Base-by-base conservation (phyloP, 2,888 invertebrate species). In the Nephrotoma appendiculata region DNA sequence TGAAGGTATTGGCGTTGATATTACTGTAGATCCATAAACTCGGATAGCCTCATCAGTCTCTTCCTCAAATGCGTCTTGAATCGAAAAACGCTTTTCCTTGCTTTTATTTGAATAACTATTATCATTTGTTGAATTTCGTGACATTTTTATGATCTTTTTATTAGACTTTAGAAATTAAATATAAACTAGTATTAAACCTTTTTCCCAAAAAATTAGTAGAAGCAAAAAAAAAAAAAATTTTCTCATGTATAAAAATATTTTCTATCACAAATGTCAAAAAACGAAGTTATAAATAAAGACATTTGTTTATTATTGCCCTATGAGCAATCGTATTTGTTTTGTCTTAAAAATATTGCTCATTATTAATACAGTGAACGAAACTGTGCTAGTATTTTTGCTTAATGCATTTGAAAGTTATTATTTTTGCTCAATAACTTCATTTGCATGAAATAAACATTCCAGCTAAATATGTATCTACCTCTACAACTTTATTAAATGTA, bases 1-100 rank as follows among this genome's bases (percentile, higher is more conserved):
- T 86, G 93, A 93, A 88, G 93, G 93, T 89, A 95, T 92, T 89
- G 95, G 95, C 88, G 95, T 94, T 89, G 95, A 93, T 91, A 95
- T 95, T 88, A 94, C 94, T 86, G 95, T 95, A 86, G 96, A 94
- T 86, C 96, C 96, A 91, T 96, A 96, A 85, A 96, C 95, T 90
- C 95, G 94, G 89, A 96, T 94, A 87, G 95, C 95, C 90, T 96
- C 96, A 90, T 96, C 96, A 85, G 96, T 96, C 90, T 96, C 96
- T 90, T 96, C 96, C 90, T 96, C 96, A 90, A 96, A 96, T 12
- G 96, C 96, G 91, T 96, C 96, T 91, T 96, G 96, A 89, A 96
- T 96, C 86, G 96, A 96, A 92, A 96, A 96, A 88, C 95, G 92
- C 90, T 95, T 95, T 89, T 94, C 94, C 15, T 89, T 89, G 86